These are phyloP conservation scores for Virgularia gustaviana DNA, from an alignment of 92 coral and sea anemone species.

Conservation along the genomic window DNA sequence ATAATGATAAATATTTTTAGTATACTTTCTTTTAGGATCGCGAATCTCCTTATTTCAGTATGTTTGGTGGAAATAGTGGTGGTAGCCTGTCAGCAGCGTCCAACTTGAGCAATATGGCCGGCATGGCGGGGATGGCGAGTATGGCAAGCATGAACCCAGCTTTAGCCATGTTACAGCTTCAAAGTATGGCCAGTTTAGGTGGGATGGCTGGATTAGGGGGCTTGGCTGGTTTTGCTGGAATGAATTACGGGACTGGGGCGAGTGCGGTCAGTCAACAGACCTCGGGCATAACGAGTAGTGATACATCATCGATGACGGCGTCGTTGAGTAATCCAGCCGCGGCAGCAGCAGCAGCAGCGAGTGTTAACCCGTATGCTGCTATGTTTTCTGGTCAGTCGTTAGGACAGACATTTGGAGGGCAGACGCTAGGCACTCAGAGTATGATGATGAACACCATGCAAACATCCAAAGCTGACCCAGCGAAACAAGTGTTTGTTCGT, in stretches of 20 bases:
- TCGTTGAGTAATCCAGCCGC: conserved; percentile 17
- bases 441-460: conserved; percentile 13
- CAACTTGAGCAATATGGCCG: neutral
- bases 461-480: conserved; percentile 49
- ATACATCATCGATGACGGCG: conserved; percentile 45
- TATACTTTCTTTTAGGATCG: conserved; percentile 64
- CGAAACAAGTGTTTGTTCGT: conserved; percentile 91
- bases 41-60: conserved; percentile 61
- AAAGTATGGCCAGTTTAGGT: conserved; percentile 40
- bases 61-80: conserved; percentile 40
- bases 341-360: neutral
- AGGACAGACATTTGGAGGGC: conserved; percentile 24
- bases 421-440: conserved; percentile 7
- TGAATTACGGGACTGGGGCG: conserved; percentile 21
- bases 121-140: conserved; percentile 11
- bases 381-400: conserved; percentile 10
- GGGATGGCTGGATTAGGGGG: conserved; percentile 51
- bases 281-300: conserved; percentile 49
- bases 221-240: conserved; percentile 30
- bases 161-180: conserved; percentile 76
- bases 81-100: neutral
- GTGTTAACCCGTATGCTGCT: neutral
- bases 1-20: neutral
- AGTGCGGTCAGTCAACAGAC: conserved; percentile 10
- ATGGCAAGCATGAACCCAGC: conserved; percentile 54